A percentile compares a stretch with the other conserved stretches of the same genome.
Evolutionary conservation across 1,140 invertebrate genomes (phyloP).

Genomic region (Nasonia longicornis): DNA sequence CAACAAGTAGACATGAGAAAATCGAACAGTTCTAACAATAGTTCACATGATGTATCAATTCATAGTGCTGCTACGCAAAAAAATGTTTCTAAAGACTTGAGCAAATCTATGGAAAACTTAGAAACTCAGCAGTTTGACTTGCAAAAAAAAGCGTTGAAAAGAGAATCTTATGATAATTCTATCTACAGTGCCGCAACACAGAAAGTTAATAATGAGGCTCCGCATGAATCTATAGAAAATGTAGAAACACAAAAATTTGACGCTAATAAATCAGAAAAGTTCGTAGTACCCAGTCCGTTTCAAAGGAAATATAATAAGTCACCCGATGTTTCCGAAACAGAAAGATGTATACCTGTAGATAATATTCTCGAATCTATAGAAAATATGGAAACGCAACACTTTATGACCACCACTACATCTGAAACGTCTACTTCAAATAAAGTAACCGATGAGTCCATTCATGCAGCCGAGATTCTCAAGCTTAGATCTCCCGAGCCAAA

Average conservation of each 20-base stretch:
- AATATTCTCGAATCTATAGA: constrained; percentile 1
- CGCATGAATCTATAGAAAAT: too few relatives aligned
- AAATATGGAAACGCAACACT: constrained; percentile 12
- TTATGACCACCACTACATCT: background rate
- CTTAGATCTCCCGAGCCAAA: background rate
- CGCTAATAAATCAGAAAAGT: too few relatives aligned
- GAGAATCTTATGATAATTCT: background rate
- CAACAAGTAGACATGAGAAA: background rate
- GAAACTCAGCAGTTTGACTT: background rate
- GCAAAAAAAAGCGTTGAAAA: background rate
- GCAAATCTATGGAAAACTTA: constrained; percentile 3
- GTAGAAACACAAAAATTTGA: too few relatives aligned
- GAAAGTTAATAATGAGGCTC: background rate
- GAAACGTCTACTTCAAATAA: background rate
- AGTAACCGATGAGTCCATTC: background rate
- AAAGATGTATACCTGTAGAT: background rate
- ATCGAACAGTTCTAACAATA: background rate
- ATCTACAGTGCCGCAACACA: background rate
- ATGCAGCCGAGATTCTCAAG: constrained; percentile 28
- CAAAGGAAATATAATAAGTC: too few relatives aligned
- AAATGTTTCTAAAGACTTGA: background rate
- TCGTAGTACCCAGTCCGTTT: too few relatives aligned
- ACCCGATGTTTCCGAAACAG: too few relatives aligned
- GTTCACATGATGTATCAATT: constrained; percentile 11
- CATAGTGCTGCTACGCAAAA: constrained; percentile 1